Evolutionary conservation across 2,797 vertebrate species (phyloP), one percentile per base, ranked within the genome.

Genomic region (Yasuhikotakia modesta): DNA sequence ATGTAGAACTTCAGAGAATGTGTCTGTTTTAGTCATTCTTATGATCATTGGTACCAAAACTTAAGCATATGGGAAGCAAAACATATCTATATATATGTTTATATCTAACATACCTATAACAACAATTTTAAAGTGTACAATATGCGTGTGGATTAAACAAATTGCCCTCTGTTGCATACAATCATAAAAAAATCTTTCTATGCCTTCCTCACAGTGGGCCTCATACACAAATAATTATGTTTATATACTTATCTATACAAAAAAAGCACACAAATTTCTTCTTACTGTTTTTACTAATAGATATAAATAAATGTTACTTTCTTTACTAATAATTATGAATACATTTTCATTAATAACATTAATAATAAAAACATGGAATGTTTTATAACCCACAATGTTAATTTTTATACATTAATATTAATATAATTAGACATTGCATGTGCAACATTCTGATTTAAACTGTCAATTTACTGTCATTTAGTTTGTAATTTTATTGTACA

Each of bases 161-260:
- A 69, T 55, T 46, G 48, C 11, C 22, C 32, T 89, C 82, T 68
- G 73, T 85, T 16, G 68, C 77, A 82, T 72, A 80, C 82, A 17
- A 50, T 79, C 79, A 82, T 86, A 82, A 79, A 86, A 82, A 17
- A 1, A 19, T 17, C 2, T 63, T 63, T 8, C 3, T 35, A 63
- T 63, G 2, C 17, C 16, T 60, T 2, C 57, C 24, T 61, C 55
- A 58, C 22, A 58, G 13, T 27, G 22, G 22, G 11, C 24, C 12
- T 30, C 5, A 27, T 27, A 27, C 57, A 30, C 11, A 27, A 22
- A 11, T 21, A 55, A 55, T 52, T 17, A 52, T 52, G 3, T 52
- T 52, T 17, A 16, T 55, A 19, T 55, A 21, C 52, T 22, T 55
- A 3, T 53, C 7, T 19, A n/a, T 5, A 5, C n/a, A 55, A 48